phyloP scores from a whole-genome alignment of 2,797 vertebrate genomes.

The Avahi laniger region DNA sequence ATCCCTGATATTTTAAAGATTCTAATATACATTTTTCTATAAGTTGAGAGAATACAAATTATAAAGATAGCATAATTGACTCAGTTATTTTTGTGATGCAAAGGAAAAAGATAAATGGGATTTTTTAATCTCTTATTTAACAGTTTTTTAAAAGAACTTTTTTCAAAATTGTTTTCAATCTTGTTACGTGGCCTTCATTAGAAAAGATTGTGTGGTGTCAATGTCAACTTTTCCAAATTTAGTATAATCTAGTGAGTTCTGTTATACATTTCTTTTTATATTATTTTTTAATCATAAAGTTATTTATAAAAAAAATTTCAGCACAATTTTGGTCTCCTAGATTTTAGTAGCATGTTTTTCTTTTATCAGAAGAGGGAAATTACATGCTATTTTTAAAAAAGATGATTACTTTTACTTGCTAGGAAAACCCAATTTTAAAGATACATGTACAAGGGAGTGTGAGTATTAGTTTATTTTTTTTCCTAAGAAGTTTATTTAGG shows the following conservation, averaged over 20 bases:
- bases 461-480: background rate
- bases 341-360: conserved; percentile 1
- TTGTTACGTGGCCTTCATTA: conserved; percentile 43
- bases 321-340: background rate
- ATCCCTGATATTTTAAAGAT: conserved; percentile 34
- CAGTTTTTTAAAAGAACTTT: conserved; percentile 35
- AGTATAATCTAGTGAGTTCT: background rate
- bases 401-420: conserved; percentile 23
- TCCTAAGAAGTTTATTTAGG: background rate
- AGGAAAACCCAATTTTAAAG: conserved; percentile 40
- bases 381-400: background rate
- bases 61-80: background rate
- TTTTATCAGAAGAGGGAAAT: background rate
- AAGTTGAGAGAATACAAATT: background rate
- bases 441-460: background rate
- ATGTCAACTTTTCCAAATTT: conserved; percentile 39
- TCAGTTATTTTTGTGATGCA: conserved; percentile 9
- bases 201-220: conserved; percentile 38
- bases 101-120: conserved; percentile 1
- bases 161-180: conserved; percentile 44
- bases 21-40: background rate
- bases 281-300: conserved; percentile 1
- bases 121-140: background rate
- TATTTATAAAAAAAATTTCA: conserved; percentile 27
- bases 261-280: background rate